phyloP scores from a whole-genome alignment of 1,140 invertebrate species.

The Globodera rostochiensis region DNA sequence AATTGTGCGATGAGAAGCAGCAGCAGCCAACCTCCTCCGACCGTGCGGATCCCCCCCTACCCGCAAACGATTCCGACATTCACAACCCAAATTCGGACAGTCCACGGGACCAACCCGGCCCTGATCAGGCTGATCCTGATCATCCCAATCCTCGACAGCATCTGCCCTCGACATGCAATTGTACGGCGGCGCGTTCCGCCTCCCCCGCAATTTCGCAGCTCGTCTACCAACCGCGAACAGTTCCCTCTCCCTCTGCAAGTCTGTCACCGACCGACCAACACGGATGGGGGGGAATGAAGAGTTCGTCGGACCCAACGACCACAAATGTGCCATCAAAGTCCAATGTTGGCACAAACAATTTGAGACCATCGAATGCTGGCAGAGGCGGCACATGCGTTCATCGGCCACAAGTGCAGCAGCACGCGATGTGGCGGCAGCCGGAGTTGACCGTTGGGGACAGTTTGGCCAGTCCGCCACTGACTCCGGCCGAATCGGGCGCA shows the following conservation, averaged over 20 bases:
- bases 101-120: neutral
- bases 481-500: neutral
- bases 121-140: neutral
- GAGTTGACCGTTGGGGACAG: neutral
- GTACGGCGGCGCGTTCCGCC: neutral
- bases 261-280: neutral
- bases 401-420: neutral
- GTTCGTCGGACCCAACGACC: neutral
- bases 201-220: neutral
- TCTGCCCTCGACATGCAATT: neutral
- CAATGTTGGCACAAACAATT: neutral
- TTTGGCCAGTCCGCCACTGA: neutral
- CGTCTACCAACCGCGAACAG: conserved; percentile 5
- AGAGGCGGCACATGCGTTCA: neutral
- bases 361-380: neutral
- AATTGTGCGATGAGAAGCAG: neutral
- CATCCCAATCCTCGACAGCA: neutral
- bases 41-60: no score
- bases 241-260: conserved; percentile 3
- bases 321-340: neutral
- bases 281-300: neutral
- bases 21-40: neutral
- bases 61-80: no score
- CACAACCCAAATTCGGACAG: neutral
- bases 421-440: neutral